Percentiles rank a stretch among this genome's conserved stretches.
These are phyloP conservation scores for Acromyrmex charruanus DNA, from an alignment of 1,140 invertebrate species.

Conservation along the genomic window DNA sequence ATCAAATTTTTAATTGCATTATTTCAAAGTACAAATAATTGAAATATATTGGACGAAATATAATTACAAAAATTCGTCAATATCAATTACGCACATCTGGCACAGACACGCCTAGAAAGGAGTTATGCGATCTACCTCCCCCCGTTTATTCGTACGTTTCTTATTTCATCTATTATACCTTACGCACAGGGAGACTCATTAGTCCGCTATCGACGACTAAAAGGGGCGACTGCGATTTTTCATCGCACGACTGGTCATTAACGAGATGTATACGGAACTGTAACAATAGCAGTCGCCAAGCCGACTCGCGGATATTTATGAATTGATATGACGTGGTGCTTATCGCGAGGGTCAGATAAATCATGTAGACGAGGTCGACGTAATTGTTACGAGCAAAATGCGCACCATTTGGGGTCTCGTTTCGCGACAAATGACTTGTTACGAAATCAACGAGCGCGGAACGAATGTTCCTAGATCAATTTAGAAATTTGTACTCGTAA, in stretches of 20 bases:
- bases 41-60: background rate
- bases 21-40: background rate
- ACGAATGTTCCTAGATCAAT: background rate
- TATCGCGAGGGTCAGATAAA: constrained; percentile 46
- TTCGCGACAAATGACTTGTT: constrained; percentile 24
- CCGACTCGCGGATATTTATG: constrained; percentile 25
- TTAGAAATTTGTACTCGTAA: background rate
- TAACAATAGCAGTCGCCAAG: constrained; percentile 56
- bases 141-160: constrained; percentile 25
- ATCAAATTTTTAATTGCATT: background rate
- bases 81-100: constrained; percentile 26
- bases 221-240: constrained; percentile 58
- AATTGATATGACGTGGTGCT: constrained; percentile 62
- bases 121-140: background rate
- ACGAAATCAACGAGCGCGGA: background rate
- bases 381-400: constrained; percentile 49
- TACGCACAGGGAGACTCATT: constrained; percentile 6
- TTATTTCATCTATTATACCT: constrained; percentile 7
- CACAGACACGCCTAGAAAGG: constrained; percentile 17
- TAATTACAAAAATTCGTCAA: background rate
- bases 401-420: constrained; percentile 19
- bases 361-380: constrained; percentile 32
- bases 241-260: constrained; percentile 21
- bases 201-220: constrained; percentile 10
- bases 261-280: constrained; percentile 2